Evolutionary conservation across 2,888 invertebrate species (phyloP).

Genomic region (Timandra comae): DNA sequence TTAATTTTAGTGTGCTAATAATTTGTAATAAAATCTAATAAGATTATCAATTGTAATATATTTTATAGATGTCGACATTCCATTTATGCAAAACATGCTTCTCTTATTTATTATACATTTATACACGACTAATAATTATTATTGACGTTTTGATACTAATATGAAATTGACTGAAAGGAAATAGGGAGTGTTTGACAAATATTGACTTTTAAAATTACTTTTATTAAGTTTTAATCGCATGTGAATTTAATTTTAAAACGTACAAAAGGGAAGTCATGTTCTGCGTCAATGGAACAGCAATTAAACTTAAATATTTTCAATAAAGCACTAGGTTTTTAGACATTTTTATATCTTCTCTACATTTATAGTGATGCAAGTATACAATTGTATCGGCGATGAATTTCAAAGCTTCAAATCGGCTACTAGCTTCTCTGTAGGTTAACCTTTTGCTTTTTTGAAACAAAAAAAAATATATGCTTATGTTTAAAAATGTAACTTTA

Average conservation of each 20-base stretch:
- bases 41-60: slow-evolving; percentile 68
- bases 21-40: slow-evolving; percentile 69
- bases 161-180: background rate
- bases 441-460: slow-evolving; percentile 72
- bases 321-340: slow-evolving; percentile 61
- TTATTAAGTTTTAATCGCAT: background rate
- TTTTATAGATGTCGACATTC: slow-evolving; percentile 65
- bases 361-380: slow-evolving; percentile 2
- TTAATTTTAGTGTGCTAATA: slow-evolving; percentile 74
- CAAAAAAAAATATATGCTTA: slow-evolving; percentile 52
- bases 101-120: slow-evolving; percentile 28
- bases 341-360: background rate
- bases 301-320: slow-evolving; percentile 53
- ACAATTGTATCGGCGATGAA: slow-evolving; percentile 4
- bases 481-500: slow-evolving; percentile 65
- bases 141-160: slow-evolving; percentile 2
- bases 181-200: slow-evolving; percentile 1
- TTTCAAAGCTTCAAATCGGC: no score
- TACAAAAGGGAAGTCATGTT: slow-evolving; percentile 51
- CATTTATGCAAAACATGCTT: slow-evolving; percentile 70
- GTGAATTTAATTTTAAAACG: background rate
- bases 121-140: slow-evolving; percentile 18
- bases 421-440: slow-evolving; percentile 2
- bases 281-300: slow-evolving; percentile 63
- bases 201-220: slow-evolving; percentile 2